phyloP scores from a whole-genome alignment of 2,888 invertebrate genomes.

The Himalopsyche kuldschensis region DNA sequence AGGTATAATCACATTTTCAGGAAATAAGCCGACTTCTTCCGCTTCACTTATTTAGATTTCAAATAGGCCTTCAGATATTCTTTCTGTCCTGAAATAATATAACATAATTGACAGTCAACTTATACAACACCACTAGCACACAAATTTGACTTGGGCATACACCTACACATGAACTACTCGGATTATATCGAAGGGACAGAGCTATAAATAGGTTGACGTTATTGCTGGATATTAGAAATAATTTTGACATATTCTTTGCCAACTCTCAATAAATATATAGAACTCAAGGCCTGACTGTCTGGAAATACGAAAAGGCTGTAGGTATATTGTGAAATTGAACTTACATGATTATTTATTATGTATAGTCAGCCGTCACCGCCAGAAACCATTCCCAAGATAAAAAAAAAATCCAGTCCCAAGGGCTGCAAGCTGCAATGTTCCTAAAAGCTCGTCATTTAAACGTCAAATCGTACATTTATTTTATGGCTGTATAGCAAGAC shows the following conservation, averaged over 20 bases:
- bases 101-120: not conserved
- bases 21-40: not conserved
- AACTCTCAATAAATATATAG: constrained; percentile 18
- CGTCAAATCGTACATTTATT: not conserved
- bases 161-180: not conserved
- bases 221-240: not conserved
- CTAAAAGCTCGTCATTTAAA: not conserved
- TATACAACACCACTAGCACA: not conserved
- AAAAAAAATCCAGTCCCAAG: not conserved
- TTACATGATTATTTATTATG: constrained; percentile 8
- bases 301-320: not conserved
- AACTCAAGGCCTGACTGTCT: not conserved
- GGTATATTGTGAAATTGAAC: not conserved
- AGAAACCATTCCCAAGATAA: not conserved
- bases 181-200: constrained; percentile 8
- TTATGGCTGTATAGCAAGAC: not conserved
- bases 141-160: not conserved
- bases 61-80: constrained; percentile 1
- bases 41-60: not conserved
- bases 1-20: constrained; percentile 6
- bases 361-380: not conserved
- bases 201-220: constrained; percentile 23
- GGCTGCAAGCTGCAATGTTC: not conserved
- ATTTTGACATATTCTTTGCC: constrained; percentile 4
- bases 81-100: constrained; percentile 4